Base-by-base conservation (phyloP, 1,140 invertebrate species). In the Metaphire vulgaris region DNA sequence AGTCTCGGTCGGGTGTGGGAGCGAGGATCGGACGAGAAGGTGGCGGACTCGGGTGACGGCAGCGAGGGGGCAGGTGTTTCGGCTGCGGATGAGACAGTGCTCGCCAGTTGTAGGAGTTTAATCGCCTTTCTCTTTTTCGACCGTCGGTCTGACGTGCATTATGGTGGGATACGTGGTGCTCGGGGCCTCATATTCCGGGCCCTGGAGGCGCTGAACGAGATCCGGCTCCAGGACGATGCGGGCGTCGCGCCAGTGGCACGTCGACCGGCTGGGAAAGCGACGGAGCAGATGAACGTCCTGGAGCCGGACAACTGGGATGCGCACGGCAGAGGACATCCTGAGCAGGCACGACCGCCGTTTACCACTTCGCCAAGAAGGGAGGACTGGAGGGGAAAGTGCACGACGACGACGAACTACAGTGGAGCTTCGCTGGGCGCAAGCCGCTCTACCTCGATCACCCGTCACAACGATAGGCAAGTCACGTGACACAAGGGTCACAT, bases 41-140 rank as follows among this genome's bases (percentile, higher is more conserved):
- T n/a, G n/a, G n/a, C n/a, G n/a, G n/a, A n/a, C n/a, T n/a, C n/a
- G n/a, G n/a, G n/a, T n/a, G n/a, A n/a, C n/a, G n/a, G n/a, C n/a
- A n/a, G n/a, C n/a, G n/a, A n/a, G n/a, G n/a, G n/a, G n/a, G n/a
- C n/a, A n/a, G n/a, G n/a, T n/a, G n/a, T n/a, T 33, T 32, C 76
- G 29, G 28, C 56, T 31, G 21, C 31, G 76, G 21, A 33, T 68
- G 12, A 34, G 78, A 33, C 70, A 78, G 66, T 77, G 69, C 30
- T 21, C 32, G 1, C 21, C 1, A 78, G 90, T 84, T 89, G 91
- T 79, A 89, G 93, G 26, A 88, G 90, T 71, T 91, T 96, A 81
- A 89, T 93, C 33, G 93, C 94, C 6, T 96, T 96, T 87, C 89
- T 96, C 86, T n/a, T 97, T 96, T 87, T 95, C 92, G 84, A 95